Conservation (phyloP, 2,113 vertebrate genomes). For the Microtus richardsoni region DNA sequence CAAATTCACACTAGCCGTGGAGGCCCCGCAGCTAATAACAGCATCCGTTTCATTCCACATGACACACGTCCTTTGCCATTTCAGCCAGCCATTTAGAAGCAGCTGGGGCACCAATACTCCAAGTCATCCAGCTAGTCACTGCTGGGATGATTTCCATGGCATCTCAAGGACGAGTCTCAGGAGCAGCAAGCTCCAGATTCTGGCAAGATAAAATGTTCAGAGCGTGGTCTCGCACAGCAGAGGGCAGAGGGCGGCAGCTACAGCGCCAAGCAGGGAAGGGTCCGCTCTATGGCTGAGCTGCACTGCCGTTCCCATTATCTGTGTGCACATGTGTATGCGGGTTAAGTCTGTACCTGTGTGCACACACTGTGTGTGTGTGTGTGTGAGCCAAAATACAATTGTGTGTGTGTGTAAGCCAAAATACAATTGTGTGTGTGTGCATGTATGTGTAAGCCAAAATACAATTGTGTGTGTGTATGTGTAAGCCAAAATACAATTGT, state of each 20-base stretch:
- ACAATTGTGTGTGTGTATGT: neutral
- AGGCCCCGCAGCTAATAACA: neutral
- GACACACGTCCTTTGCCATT: constrained; percentile 53
- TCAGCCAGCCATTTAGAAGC: constrained; percentile 15
- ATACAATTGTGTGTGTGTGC: too few species aligned
- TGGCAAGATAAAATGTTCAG: neutral
- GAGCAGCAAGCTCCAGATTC: neutral
- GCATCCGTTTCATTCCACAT: constrained; percentile 37
- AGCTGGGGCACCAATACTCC: neutral
- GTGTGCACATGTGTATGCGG: neutral
- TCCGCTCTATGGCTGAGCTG: neutral
- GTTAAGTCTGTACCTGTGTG: neutral
- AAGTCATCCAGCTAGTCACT: neutral
- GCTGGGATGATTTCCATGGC: constrained; percentile 26
- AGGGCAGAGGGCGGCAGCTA: too few species aligned
- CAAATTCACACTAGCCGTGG: neutral
- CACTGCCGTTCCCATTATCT: neutral
- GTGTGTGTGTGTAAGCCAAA: too few species aligned
- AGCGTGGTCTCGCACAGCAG: neutral
- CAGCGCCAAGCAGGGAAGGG: neutral
- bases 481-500: too few species aligned
- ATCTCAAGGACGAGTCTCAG: neutral
- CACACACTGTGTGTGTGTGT: neutral
- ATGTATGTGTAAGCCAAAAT: too few species aligned
- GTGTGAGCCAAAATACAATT: too few species aligned